Conservation (phyloP, 2,888 invertebrate species). For the Aricia artaxerxes region DNA sequence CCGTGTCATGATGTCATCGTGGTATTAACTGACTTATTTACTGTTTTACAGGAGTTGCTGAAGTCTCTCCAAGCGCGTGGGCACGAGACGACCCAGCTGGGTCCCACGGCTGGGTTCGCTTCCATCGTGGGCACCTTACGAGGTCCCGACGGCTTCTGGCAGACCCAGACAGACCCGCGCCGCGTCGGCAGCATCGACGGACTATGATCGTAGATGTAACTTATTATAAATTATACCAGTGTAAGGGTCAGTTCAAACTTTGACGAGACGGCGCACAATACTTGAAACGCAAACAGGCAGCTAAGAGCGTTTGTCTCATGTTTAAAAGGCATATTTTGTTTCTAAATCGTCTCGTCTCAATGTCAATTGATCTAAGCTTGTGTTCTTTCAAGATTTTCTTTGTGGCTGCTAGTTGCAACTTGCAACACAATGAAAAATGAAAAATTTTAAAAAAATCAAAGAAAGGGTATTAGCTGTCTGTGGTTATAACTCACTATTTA, state of each 20-base stretch:
- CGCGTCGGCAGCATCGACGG: constrained; percentile 76
- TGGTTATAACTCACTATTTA: too few species aligned
- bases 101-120: constrained; percentile 82
- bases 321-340: too few species aligned
- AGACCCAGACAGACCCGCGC: constrained; percentile 69
- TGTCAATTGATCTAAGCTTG: background rate
- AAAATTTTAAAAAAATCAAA: background rate
- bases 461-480: too few species aligned
- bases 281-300: too few species aligned
- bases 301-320: too few species aligned
- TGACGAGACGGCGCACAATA: background rate
- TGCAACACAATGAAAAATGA: background rate
- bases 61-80: constrained; percentile 70
- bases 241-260: background rate
- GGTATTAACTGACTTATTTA: background rate
- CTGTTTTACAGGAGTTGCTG: constrained; percentile 62
- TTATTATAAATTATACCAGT: background rate
- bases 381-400: background rate
- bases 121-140: constrained; percentile 80
- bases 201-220: constrained; percentile 49
- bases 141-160: constrained; percentile 59
- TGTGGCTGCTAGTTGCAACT: background rate
- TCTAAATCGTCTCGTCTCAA: background rate
- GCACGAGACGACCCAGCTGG: constrained; percentile 69
- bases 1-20: background rate